Evolutionary conservation across 1,140 invertebrate genomes (phyloP), one percentile per base, ranked within the genome.

Genomic region (Lepidurus apus): DNA sequence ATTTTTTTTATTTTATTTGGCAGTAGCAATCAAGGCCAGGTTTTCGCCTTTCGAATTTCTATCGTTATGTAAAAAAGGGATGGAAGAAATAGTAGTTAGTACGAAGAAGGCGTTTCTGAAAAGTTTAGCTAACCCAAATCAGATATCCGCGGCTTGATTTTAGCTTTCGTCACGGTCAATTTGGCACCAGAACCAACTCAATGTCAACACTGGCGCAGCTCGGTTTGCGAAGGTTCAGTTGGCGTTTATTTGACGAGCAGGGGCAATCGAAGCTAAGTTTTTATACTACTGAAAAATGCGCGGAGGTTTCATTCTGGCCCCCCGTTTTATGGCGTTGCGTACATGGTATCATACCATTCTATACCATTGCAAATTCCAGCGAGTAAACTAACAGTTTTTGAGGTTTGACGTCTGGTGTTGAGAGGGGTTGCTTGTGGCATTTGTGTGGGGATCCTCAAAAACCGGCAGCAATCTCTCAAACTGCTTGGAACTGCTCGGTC

Each of bases 401-500:
- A 65, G 53, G 53, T 65, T 65, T 65, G 13, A 13, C 17, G 9
- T 65, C 53, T 9, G 53, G 9, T 65, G 21, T 65, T 34, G 34
- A 65, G 53, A n/a, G 53, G 53, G 21, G 21, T 13, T 65, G 17
- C 21, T 65, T 65, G 53, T 17, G 53, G 53, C 53, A 65, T n/a
- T 65, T 13, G 53, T 34, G 34, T 65, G 53, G 53, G 53, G 17
- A 65, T 65, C 53, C 53, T 65, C 53, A 65, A 65, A 34, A 65
- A 65, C 53, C 53, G 53, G 53, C 53, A 65, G 53, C 53, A 65
- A 65, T 65, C 53, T 65, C 21, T 17, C 53, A 65, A 65, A 65
- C 53, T 65, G 53, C 53, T 65, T 65, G 53, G 21, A 65, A 65
- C 17, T 65, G 53, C 53, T 21, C 53, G 9, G 53, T 65, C 53